phyloP scores from a whole-genome alignment of 2,888 invertebrate species.

The Tiliacea aurago region DNA sequence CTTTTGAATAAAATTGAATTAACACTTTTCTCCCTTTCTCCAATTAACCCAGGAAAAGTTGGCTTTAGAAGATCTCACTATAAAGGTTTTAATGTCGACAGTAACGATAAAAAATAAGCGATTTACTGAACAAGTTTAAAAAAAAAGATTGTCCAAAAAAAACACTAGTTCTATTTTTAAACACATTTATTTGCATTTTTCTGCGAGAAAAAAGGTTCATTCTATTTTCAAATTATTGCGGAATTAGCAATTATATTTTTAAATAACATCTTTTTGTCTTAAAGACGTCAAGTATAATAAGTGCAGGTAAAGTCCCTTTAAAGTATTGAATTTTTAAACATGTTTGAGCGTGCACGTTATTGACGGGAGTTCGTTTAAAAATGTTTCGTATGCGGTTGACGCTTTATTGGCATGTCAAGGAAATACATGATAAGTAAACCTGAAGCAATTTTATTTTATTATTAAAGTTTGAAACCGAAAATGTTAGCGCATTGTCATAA shows the following conservation, averaged over 20 bases:
- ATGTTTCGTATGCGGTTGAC: background rate
- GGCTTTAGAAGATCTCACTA: background rate
- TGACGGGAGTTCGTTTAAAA: slow-evolving; percentile 11
- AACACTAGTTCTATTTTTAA: background rate
- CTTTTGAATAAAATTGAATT: slow-evolving; percentile 10
- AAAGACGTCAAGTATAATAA: too few relatives aligned
- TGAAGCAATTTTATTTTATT: background rate
- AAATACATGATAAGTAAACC: background rate
- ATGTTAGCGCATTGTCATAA: background rate
- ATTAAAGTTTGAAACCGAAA: too few relatives aligned
- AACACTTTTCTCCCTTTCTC: background rate
- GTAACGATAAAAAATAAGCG: too few relatives aligned
- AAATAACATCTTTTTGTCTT: background rate
- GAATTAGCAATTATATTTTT: background rate
- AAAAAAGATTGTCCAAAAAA: background rate
- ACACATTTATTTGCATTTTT: background rate
- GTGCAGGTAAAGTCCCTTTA: too few relatives aligned
- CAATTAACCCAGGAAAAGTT: background rate
- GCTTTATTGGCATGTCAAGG: background rate
- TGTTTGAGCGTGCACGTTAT: background rate
- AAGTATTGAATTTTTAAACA: background rate
- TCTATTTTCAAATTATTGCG: background rate
- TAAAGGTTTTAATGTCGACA: background rate
- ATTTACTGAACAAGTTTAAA: background rate
- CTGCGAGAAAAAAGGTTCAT: background rate